Percentiles rank a stretch among this genome's conserved stretches.
phyloP scores from a whole-genome alignment of 2,888 invertebrate genomes.

The Aporophyla nigra region DNA sequence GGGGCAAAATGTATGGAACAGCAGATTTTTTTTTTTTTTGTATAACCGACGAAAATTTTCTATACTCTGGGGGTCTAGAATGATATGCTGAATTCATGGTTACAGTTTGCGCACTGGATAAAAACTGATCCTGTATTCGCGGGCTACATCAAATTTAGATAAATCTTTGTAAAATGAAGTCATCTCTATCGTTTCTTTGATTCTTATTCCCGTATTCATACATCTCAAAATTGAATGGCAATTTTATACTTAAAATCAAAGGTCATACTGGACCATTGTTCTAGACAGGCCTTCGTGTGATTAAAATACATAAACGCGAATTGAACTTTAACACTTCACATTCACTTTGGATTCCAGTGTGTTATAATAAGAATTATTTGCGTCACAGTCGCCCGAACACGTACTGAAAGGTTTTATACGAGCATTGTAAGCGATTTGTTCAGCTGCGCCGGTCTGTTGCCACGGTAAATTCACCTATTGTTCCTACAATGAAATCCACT shows the following conservation, averaged over 20 bases:
- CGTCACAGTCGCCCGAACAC: slow-evolving; percentile 51
- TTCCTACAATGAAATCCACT: slow-evolving; percentile 60
- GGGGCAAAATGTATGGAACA: no score
- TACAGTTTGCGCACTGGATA: no score
- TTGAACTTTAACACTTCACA: slow-evolving; percentile 26
- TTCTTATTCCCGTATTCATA: no score
- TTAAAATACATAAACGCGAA: slow-evolving; percentile 17
- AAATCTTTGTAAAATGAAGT: no score
- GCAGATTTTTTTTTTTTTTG: no score
- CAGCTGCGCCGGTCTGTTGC: slow-evolving; percentile 63
- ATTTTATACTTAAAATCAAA: background rate
- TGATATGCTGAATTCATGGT: no score
- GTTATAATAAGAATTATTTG: slow-evolving; percentile 56
- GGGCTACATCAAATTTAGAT: no score
- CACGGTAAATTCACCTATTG: slow-evolving; percentile 63
- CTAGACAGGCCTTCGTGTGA: slow-evolving; percentile 1
- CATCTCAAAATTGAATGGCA: background rate
- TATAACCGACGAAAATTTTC: no score
- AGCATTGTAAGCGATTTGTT: slow-evolving; percentile 67
- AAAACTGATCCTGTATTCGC: no score
- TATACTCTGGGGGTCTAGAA: no score
- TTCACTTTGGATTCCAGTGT: slow-evolving; percentile 37
- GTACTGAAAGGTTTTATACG: slow-evolving; percentile 57
- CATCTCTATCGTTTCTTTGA: no score
- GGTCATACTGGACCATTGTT: background rate